These are phyloP conservation scores for Drosophila mettleri DNA, from an alignment of 2,888 invertebrate species.

Conservation along the genomic window DNA sequence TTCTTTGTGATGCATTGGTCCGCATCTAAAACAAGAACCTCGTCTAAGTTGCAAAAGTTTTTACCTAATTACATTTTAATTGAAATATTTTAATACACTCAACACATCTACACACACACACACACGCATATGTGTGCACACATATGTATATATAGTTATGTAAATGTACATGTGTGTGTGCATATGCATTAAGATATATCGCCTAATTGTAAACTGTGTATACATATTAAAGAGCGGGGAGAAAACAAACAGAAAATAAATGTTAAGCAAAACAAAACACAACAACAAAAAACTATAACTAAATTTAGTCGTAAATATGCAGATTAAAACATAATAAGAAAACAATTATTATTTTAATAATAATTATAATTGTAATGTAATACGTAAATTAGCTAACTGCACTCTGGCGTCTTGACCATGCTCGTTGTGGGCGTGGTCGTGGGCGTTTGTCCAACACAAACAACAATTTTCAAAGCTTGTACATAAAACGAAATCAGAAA, in stretches of 20 bases:
- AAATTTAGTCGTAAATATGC: slow-evolving; percentile 42
- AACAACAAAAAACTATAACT: slow-evolving; percentile 31
- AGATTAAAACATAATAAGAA: slow-evolving; percentile 12
- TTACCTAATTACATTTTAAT: slow-evolving; percentile 55
- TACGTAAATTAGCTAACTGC: slow-evolving; percentile 57
- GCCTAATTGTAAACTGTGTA: slow-evolving; percentile 59
- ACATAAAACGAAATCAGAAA: slow-evolving; percentile 30
- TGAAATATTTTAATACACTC: slow-evolving; percentile 35
- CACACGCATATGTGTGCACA: slow-evolving; percentile 4
- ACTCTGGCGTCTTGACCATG: slow-evolving; percentile 35
- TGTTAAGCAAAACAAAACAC: slow-evolving; percentile 32
- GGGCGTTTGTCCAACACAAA: slow-evolving; percentile 38
- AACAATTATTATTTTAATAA: slow-evolving; percentile 24
- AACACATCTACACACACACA: slow-evolving; percentile 19
- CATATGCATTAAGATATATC: slow-evolving; percentile 16
- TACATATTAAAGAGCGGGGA: slow-evolving; percentile 41
- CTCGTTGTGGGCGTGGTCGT: slow-evolving; percentile 33
- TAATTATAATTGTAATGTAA: slow-evolving; percentile 29
- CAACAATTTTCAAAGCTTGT: slow-evolving; percentile 44
- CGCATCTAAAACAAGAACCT: slow-evolving; percentile 84
- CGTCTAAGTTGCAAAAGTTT: slow-evolving; percentile 69
- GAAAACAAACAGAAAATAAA: slow-evolving; percentile 20
- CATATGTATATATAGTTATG: slow-evolving; percentile 6
- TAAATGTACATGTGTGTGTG: slow-evolving; percentile 18
- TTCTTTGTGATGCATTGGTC: slow-evolving; percentile 83